Evolutionary conservation across 2,888 invertebrate genomes (phyloP).

Genomic region (Sisyra terminalis): DNA sequence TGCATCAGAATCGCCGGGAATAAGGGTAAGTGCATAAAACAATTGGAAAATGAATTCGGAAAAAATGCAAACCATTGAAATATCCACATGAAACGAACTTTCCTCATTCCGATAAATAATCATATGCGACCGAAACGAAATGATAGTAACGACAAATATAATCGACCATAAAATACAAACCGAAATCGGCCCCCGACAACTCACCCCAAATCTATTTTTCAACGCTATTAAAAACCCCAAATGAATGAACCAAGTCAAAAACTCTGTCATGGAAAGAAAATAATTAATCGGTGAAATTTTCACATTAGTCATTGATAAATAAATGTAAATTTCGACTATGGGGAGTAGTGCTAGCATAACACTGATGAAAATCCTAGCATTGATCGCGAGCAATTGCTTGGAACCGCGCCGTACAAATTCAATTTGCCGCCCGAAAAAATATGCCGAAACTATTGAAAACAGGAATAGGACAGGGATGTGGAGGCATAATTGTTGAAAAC

Average conservation of each 20-base stretch:
- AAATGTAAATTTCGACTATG: conserved; percentile 47
- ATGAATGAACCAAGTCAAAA: conserved; percentile 69
- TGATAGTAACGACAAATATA: conserved; percentile 44
- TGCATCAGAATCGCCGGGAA: conserved; percentile 40
- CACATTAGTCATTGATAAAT: conserved; percentile 32
- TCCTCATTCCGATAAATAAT: conserved; percentile 25
- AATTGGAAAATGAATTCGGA: conserved; percentile 43
- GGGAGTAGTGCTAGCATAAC: conserved; percentile 48
- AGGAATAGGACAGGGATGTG: conserved; percentile 58
- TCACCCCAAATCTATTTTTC: conserved; percentile 41
- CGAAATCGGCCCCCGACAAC: conserved; percentile 56
- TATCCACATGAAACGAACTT: conserved; percentile 20
- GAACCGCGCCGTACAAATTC: conserved; percentile 44
- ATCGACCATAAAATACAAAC: conserved; percentile 53
- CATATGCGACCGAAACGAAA: conserved; percentile 51
- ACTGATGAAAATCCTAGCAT: conserved; percentile 43
- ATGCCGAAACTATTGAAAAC: conserved; percentile 64
- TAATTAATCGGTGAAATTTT: conserved; percentile 48
- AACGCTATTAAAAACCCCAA: conserved; percentile 55
- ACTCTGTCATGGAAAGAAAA: conserved; percentile 50
- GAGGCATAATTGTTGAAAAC: conserved; percentile 71
- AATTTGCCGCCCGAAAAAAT: conserved; percentile 54
- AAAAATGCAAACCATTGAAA: conserved; percentile 41
- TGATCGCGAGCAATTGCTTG: conserved; percentile 43
- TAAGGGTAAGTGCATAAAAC: conserved; percentile 50